phyloP scores from a whole-genome alignment of 2,797 vertebrate species.

The Megalops cyprinoides region DNA sequence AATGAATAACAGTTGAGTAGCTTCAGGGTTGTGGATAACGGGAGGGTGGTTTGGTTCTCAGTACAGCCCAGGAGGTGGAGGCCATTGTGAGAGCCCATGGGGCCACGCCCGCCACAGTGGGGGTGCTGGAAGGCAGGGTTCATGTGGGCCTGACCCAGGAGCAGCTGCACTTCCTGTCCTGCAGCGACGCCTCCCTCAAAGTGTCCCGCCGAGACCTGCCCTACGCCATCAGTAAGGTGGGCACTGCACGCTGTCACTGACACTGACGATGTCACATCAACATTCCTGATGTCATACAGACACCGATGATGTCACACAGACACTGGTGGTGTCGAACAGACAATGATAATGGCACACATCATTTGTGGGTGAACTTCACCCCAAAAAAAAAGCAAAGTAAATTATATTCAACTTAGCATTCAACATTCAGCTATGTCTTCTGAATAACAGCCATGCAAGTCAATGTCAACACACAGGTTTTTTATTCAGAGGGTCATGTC shows the following conservation, averaged over 20 bases:
- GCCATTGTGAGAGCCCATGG: constrained; percentile 63
- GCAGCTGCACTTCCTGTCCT: constrained; percentile 65
- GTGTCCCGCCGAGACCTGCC: constrained; percentile 86
- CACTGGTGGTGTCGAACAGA: too few species aligned
- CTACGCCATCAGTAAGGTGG: constrained; percentile 82
- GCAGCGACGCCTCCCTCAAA: constrained; percentile 57
- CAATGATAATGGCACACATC: too few species aligned
- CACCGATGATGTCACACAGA: too few species aligned
- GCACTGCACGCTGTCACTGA: neutral
- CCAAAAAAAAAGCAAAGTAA: too few species aligned
- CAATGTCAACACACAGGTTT: too few species aligned
- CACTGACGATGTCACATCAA: neutral
- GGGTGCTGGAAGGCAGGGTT: constrained; percentile 64
- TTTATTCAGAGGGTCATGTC: too few species aligned
- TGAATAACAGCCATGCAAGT: too few species aligned
- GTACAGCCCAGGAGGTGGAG: constrained; percentile 71
- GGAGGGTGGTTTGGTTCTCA: constrained; percentile 51
- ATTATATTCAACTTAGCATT: too few species aligned
- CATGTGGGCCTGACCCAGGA: constrained; percentile 61
- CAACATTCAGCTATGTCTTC: too few species aligned
- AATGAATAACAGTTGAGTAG: neutral
- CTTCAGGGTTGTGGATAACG: too few species aligned
- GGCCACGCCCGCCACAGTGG: constrained; percentile 69
- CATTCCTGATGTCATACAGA: too few species aligned
- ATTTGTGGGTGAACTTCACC: too few species aligned